Base-by-base conservation (phyloP, 2,113 vertebrate species). In the Elaphurus davidianus region DNA sequence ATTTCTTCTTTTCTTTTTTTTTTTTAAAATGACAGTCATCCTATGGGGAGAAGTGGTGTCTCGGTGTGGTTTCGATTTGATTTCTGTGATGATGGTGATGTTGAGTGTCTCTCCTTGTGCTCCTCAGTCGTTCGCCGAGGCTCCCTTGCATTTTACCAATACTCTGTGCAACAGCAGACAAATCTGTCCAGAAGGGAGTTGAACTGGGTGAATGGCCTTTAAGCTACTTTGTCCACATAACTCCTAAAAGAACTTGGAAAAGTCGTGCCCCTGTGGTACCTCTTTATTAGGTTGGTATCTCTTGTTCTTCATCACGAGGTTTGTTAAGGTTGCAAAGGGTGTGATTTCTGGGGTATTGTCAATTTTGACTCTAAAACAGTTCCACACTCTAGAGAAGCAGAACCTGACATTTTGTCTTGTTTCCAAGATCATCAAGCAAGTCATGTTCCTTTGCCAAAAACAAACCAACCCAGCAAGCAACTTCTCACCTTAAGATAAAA, bases 101-200 rank as follows among this genome's bases (percentile, higher is more conserved):
- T 0, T 40, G 28, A 47, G 16, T 7, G 13, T 36, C 59, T 55
- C 9, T 19, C 43, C 59, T 12, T 17, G 55, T 54, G 43, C 45
- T 28, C 17, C 5, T 1, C 27, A 45, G 54, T 28, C 14, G 1
- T 13, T 47, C 28, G 40, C 3, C 0, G 2, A 21, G 45, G n/a
- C 27, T 33, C 45, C 21, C 55, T 23, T 28, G 40, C 6, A 12
- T 30, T 30, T 67, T 19, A 14, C 14, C 60, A 17, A 12, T 47
- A 0, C 27, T 36, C 7, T 60, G 5, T n/a, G 74, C 30, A 3
- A 7, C 6, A 1, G 19, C 12, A 7, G 16, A 7, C 47, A 57
- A 33, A 25, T 27, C n/a, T 8, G n/a, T 86, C 86, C 43, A 5
- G 4, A 30, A 83, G 71, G 60, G 40, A 88, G 21, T 1, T 14